Evolutionary conservation across 2,113 vertebrate species (phyloP).

Genomic region (Salminus brasiliensis): DNA sequence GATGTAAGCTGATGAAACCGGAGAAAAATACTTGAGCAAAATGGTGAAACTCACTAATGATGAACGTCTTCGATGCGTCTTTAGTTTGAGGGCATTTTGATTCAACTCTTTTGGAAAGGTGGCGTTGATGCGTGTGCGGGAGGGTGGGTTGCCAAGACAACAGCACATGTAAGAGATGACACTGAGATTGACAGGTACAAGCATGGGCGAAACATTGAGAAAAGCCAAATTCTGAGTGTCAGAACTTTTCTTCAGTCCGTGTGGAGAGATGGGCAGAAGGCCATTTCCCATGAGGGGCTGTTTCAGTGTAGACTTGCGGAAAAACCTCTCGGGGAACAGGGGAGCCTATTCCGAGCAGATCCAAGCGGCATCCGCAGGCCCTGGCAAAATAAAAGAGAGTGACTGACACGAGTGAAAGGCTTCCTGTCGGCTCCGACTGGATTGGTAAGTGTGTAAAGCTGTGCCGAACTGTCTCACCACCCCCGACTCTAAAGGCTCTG

Average conservation of each 20-base stretch:
- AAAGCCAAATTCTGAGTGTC: not conserved
- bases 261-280: not conserved
- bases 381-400: conserved; percentile 3
- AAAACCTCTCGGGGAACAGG: conserved; percentile 7
- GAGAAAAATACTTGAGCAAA: too few relatives aligned
- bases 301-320: conserved; percentile 5
- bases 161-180: conserved; percentile 25
- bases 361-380: not conserved
- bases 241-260: not conserved
- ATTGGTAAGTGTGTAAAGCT: conserved; percentile 30
- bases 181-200: conserved; percentile 14
- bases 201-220: not conserved
- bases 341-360: not conserved
- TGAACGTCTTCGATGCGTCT: too few relatives aligned
- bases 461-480: not conserved
- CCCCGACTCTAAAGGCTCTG: conserved; percentile 18
- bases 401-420: not conserved
- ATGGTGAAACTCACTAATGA: too few relatives aligned
- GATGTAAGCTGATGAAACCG: too few relatives aligned
- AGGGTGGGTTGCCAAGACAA: conserved; percentile 54
- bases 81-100: not conserved
- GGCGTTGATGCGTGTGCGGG: conserved; percentile 13
- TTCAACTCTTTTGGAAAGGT: not conserved
- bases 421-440: conserved; percentile 3
- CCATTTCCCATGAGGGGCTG: not conserved